Base-by-base conservation (phyloP, 2,888 invertebrate genomes). In the Thymelicus sylvestris region DNA sequence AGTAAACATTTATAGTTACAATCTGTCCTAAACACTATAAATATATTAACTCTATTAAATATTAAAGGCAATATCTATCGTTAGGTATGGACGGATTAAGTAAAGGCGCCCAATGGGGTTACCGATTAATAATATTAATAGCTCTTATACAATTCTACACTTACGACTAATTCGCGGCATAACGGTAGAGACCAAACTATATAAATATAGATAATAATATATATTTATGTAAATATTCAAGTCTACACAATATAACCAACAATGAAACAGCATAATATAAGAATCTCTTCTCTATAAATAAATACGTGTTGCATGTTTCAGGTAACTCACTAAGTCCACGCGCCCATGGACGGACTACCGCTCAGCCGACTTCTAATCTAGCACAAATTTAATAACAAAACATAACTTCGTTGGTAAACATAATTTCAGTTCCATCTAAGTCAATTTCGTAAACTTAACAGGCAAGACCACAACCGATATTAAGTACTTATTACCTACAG, bases 391-490 rank as follows among this genome's bases (percentile, higher is more conserved):
- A 81, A 81, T 83, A 90, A 90, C 87, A 92, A 85, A 91, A 91
- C 76, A 84, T 82, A 86, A 89, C 88, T 93, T 93, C 93, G 93
- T 93, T 93, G 93, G 93, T 93, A 92, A 92, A 92, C 90, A 85
- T 89, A 89, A 92, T 89, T 92, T 91, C 91, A 90, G 87, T 89
- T 91, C 90, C 91, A 88, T 87, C 88, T 86, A 88, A 89, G 87
- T 89, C 85, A 87, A 88, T 91, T 91, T 90, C 83, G 89, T 92
- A 88, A 92, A 93, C 93, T 92, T 94, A 94, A 92, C 92, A 94
- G 94, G 94, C 94, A 94, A 94, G 94, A 94, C 94, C 94, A 94
- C 93, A 94, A 94, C 94, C 94, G 91, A 94, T 93, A 93, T 91
- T 93, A 94, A 93, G 93, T 94, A 94, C 93, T 93, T 93, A 93